Conservation (phyloP, 2,797 vertebrate genomes). For the Lerista edwardsae region DNA sequence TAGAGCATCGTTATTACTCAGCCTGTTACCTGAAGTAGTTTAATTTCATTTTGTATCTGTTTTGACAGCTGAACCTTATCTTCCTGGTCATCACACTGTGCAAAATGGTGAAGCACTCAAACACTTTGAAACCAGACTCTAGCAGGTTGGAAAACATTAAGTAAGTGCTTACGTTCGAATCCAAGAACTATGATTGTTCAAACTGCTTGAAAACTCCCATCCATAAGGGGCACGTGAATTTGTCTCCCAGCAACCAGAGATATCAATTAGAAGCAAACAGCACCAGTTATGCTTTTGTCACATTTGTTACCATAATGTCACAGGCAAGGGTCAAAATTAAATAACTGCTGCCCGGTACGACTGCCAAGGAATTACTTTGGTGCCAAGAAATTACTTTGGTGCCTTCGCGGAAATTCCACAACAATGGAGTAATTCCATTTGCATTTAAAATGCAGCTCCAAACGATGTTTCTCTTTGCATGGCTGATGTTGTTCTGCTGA, state of each 20-base stretch:
- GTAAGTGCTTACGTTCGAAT: constrained; percentile 88
- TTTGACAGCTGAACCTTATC: constrained; percentile 97
- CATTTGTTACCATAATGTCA: constrained; percentile 69
- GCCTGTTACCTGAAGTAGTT: constrained; percentile 58
- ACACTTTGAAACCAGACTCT: constrained; percentile 99
- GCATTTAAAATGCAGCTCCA: constrained; percentile 79
- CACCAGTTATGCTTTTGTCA: constrained; percentile 69
- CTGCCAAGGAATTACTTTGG: constrained; percentile 71
- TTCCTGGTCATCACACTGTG: constrained; percentile 99
- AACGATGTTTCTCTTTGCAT: constrained; percentile 78
- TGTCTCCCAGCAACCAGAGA: constrained; percentile 74
- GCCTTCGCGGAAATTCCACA: constrained; percentile 68
- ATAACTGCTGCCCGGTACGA: constrained; percentile 71
- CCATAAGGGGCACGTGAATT: constrained; percentile 72
- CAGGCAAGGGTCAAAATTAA: constrained; percentile 72
- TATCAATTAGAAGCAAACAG: constrained; percentile 72
- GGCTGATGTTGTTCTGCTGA: constrained; percentile 77
- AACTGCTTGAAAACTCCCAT: constrained; percentile 77
- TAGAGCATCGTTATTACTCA: constrained; percentile 62
- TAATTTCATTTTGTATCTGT: constrained; percentile 78
- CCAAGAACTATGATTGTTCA: constrained; percentile 71
- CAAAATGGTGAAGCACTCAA: constrained; percentile 99
- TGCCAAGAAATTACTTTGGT: constrained; percentile 71
- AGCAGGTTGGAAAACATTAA: constrained; percentile 99
- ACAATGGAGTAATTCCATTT: constrained; percentile 76